phyloP scores from a whole-genome alignment of 2,797 vertebrate species.

The Pitangus sulphuratus region DNA sequence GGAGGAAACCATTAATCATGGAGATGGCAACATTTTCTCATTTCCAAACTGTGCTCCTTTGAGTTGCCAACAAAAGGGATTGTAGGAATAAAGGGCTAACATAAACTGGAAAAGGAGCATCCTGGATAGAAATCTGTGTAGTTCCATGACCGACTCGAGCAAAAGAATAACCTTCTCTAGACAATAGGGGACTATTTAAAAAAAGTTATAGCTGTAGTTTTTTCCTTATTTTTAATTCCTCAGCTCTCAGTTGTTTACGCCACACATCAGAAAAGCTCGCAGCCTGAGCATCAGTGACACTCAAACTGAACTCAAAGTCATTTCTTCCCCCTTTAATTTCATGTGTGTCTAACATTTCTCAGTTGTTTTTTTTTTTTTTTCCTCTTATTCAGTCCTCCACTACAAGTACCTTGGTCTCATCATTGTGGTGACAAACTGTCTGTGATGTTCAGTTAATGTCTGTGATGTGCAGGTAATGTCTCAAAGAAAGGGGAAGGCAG shows the following conservation, averaged over 20 bases:
- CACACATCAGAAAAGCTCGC: neutral
- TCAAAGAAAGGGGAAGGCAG: neutral
- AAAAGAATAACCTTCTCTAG: neutral
- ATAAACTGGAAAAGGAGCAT: neutral
- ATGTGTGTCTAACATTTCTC: neutral
- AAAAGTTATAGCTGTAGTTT: neutral
- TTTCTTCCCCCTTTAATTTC: neutral
- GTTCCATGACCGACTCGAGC: neutral
- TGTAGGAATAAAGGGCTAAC: neutral
- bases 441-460: neutral
- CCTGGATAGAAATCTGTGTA: neutral
- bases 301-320: neutral
- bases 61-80: conserved; percentile 1
- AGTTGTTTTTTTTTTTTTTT: neutral
- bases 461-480: neutral
- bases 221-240: neutral
- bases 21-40: conserved; percentile 55
- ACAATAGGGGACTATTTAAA: neutral
- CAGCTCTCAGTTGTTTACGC: neutral
- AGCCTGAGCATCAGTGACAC: neutral
- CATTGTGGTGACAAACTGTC: neutral
- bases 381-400: neutral
- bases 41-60: neutral
- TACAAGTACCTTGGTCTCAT: neutral
- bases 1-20: conserved; percentile 72